Base-by-base conservation (phyloP, 92 coral and sea anemone genomes). In the Paragorgia papillata region DNA sequence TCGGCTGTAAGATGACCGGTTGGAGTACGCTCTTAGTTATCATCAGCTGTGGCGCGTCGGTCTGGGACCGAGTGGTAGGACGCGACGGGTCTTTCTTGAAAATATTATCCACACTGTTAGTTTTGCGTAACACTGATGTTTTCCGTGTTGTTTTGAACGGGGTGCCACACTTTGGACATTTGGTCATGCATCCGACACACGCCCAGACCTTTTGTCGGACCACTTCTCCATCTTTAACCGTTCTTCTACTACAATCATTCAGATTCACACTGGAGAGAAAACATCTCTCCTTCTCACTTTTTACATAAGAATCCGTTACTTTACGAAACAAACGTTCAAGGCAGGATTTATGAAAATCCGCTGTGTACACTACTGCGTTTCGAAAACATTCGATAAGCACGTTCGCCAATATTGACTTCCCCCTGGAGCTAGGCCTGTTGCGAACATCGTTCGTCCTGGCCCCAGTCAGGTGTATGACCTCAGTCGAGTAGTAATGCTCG, bases 261-360 rank as follows among this genome's bases (percentile, higher is more conserved):
- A 60, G 68, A 37, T 71, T 82, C 44, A 89, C 31, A 19, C 49
- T 73, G 2, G 94, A 83, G 40, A 79, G 84, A 69, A 87, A 74
- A 25, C 68, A 63, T 40, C 84, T 85, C 58, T 82, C 89, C 63
- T 85, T 89, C 49, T 86, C 90, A 18, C 86, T 70, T 58, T 69
- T 73, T 33, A 66, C 73, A 74, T 81, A 91, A 2, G 92, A 88
- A 18, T 84, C 90, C 13, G 88, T 83, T 0, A 95, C 96, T 62
- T 91, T 95, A 30, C 90, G 95, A 0, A 82, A 75, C 35, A 95
- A 81, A 31, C 99, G 80, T 75, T 88, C 95, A 75, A 90, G 81
- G 69, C 99, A 95, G 2, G 97, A 85, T 22, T 88, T 89, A 81
- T 95, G 99, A 66, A 95, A 91, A 55, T 95, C 99, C 29, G 90